Evolutionary conservation across 2,888 invertebrate genomes (phyloP).

Genomic region (Incurvaria masculella): DNA sequence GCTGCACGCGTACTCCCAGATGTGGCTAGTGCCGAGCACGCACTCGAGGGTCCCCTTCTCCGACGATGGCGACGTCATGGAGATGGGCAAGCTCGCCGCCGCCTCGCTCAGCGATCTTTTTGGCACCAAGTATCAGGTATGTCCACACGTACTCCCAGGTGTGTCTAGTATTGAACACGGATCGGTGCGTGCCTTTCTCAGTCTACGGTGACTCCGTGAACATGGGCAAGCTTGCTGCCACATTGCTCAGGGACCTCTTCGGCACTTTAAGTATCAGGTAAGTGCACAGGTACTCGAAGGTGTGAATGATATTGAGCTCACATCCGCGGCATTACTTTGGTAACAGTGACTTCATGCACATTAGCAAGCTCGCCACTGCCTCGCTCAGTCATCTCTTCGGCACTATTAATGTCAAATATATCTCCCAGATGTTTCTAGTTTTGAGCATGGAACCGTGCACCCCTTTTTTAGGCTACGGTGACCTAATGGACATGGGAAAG

Average conservation of each 20-base stretch:
- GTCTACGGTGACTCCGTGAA: conserved; percentile 57
- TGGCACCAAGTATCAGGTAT: conserved; percentile 60
- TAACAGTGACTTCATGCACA: conserved; percentile 53
- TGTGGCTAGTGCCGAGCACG: conserved; percentile 61
- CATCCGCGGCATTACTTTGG: conserved; percentile 51
- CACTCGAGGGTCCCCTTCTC: conserved; percentile 44
- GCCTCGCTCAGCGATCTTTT: conserved; percentile 59
- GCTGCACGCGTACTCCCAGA: conserved; percentile 65
- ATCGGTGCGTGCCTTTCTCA: conserved; percentile 41
- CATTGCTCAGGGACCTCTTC: conserved; percentile 59
- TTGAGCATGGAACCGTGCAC: too few species aligned
- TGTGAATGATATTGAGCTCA: conserved; percentile 61
- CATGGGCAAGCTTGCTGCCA: conserved; percentile 59
- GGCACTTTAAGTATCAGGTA: conserved; percentile 62
- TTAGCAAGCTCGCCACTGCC: conserved; percentile 59
- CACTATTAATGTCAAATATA: too few species aligned
- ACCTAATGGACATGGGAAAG: too few species aligned
- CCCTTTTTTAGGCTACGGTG: too few species aligned
- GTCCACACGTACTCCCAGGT: conserved; percentile 64
- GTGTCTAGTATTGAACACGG: conserved; percentile 60
- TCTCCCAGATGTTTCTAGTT: too few species aligned
- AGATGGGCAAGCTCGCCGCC: conserved; percentile 60
- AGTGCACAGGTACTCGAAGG: conserved; percentile 62
- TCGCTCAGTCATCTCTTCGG: too few species aligned
- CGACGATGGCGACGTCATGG: conserved; percentile 56